Evolutionary conservation across 2,888 invertebrate species (phyloP).

Genomic region (Empis livida): DNA sequence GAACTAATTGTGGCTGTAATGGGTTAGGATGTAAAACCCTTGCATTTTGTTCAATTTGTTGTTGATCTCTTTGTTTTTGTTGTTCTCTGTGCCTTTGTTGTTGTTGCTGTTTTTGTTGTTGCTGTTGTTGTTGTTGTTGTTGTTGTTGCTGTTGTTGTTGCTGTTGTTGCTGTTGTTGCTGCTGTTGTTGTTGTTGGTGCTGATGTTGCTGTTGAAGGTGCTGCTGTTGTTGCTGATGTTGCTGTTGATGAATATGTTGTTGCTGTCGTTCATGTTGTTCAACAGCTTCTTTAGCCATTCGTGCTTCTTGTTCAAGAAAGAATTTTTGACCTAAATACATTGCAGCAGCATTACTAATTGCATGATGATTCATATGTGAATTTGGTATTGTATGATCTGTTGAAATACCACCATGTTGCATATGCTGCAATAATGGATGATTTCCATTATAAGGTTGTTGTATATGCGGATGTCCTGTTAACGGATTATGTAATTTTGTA

Average conservation of each 20-base stretch:
- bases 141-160: conserved; percentile 41
- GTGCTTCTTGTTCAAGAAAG: conserved; percentile 66
- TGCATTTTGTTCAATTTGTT: conserved; percentile 20
- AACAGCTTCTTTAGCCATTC: conserved; percentile 52
- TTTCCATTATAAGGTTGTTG: conserved; percentile 48
- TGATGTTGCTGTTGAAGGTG: conserved; percentile 35
- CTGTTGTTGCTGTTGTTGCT: conserved; percentile 42
- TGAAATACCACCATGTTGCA: conserved; percentile 29
- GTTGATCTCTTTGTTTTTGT: conserved; percentile 40
- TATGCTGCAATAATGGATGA: conserved; percentile 44
- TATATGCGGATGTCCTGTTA: conserved; percentile 39
- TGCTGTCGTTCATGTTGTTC: conserved; percentile 44
- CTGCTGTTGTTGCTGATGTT: conserved; percentile 43
- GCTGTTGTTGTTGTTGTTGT: conserved; percentile 33
- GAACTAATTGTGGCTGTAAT: conserved; percentile 23
- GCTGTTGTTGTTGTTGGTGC: conserved; percentile 39
- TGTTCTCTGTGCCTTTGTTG: conserved; percentile 28
- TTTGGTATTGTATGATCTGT: conserved; percentile 23
- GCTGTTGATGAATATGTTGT: conserved; percentile 38
- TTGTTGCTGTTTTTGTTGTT: conserved; percentile 32
- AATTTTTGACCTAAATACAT: conserved; percentile 72
- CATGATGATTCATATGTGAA: conserved; percentile 43
- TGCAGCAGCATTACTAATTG: conserved; percentile 48
- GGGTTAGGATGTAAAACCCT: conserved; percentile 3
- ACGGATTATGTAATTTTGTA: conserved; percentile 44